Evolutionary conservation across 1,140 invertebrate species (phyloP), one percentile per base, ranked within the genome.

Genomic region (Globodera ellingtonae): DNA sequence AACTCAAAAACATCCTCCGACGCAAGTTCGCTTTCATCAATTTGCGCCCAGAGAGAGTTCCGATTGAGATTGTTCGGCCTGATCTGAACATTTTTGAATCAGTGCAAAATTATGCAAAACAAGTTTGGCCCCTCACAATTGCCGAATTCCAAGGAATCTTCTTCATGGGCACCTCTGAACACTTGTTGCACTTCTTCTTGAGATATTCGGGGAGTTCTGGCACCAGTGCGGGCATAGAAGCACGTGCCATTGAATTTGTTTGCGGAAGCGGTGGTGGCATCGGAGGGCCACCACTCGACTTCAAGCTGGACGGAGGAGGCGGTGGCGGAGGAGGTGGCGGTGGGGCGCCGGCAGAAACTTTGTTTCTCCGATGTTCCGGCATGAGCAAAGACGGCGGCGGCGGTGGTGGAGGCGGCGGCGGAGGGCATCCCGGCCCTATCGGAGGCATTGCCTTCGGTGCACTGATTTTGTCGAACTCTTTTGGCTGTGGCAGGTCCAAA

Each of bases 91-190:
- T 21, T 21, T 9, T 47, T 18, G n/a, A 76, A 62, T 62, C 0
- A 62, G 18, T 62, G 9, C 13, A 3, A 35, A 35, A 35, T 35
- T 35, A 46, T 46, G n/a, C 1, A 1, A 72, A 24, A 7, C 0
- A 46, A 78, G 3, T 10, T 72, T 56, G 24, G 44, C 59, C 56
- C 18, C 79, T 84, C 35, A 82, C 81, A 50, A 82, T 82, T 21
- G 66, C 81, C 4, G 81, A 44, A 48, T 82, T 82, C 73, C 81
- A 73, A 6, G 84, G 79, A 5, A 84, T 84, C 67, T 86, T 84
- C 65, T 74, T 85, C 81, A 84, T 85, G 5, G 83, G 84, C 47
- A 84, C 69, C 18, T 84, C 84, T 7, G 83, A 24, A 47, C 46
- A 70, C 18, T 52, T 47, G 21, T n/a, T 62, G 9, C 21, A 62